phyloP scores from a whole-genome alignment of 2,888 invertebrate species.

The Rhamphomyia laevipes region DNA sequence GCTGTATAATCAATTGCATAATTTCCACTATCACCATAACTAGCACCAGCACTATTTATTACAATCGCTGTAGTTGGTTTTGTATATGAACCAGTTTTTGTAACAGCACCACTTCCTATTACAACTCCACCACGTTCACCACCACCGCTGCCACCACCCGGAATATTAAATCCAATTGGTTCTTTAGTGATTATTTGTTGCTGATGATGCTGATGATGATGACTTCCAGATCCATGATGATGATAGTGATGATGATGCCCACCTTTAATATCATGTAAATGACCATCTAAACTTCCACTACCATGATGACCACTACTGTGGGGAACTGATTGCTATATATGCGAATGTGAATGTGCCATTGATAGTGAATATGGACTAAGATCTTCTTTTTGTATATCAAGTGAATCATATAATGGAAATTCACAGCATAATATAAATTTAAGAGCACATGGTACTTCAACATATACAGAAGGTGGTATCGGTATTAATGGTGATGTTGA shows the following conservation, averaged over 20 bases:
- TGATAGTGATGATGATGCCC: constrained; percentile 10
- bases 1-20: background rate
- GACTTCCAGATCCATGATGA: constrained; percentile 12
- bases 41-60: too few relatives aligned
- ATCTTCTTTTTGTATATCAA: constrained; percentile 42
- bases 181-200: constrained; percentile 2
- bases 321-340: constrained; percentile 38
- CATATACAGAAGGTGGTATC: constrained; percentile 75
- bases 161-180: background rate
- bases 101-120: constrained; percentile 7
- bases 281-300: constrained; percentile 10
- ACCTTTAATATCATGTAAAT: constrained; percentile 24
- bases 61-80: background rate
- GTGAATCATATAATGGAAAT: constrained; percentile 71
- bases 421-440: constrained; percentile 81
- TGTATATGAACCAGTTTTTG: background rate
- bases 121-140: constrained; percentile 1
- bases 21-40: too few relatives aligned
- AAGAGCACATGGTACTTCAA: constrained; percentile 70
- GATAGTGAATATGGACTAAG: constrained; percentile 35
- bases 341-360: constrained; percentile 36
- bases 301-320: constrained; percentile 29
- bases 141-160: constrained; percentile 6
- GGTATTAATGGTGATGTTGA: constrained; percentile 84
- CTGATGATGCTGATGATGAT: constrained; percentile 10